Percentiles rank a stretch among this genome's conserved stretches.
phyloP scores from a whole-genome alignment of 2,888 invertebrate genomes.

The Antheraea yamamai region DNA sequence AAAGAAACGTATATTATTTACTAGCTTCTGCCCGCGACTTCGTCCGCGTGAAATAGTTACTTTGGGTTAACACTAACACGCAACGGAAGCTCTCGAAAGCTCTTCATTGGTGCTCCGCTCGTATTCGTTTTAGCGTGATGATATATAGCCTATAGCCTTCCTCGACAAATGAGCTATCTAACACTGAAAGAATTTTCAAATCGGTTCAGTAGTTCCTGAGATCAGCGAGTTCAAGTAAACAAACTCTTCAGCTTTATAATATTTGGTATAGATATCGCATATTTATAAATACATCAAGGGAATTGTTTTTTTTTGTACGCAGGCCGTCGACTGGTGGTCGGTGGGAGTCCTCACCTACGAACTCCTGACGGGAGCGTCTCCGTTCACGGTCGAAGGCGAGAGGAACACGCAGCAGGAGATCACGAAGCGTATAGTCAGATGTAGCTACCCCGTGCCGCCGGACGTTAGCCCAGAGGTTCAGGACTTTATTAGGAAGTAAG shows the following conservation, averaged over 20 bases:
- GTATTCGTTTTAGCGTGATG: too few species aligned
- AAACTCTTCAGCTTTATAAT: too few species aligned
- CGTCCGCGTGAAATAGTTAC: not conserved
- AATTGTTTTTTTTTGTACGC: slow-evolving; percentile 50
- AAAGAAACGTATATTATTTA: not conserved
- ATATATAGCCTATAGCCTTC: too few species aligned
- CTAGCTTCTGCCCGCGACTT: not conserved
- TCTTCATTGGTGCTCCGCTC: too few species aligned
- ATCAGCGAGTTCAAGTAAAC: too few species aligned
- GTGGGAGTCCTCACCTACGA: slow-evolving; percentile 98
- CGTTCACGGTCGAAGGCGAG: slow-evolving; percentile 97
- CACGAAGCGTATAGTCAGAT: slow-evolving; percentile 92
- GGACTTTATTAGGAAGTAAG: slow-evolving; percentile 84
- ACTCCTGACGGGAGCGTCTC: slow-evolving; percentile 97
- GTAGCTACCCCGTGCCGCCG: slow-evolving; percentile 94
- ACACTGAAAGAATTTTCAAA: too few species aligned
- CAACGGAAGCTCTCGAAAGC: too few species aligned
- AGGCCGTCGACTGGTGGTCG: slow-evolving; percentile 99
- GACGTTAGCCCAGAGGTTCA: slow-evolving; percentile 86
- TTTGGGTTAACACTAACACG: too few species aligned
- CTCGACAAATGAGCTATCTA: too few species aligned
- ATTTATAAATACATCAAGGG: too few species aligned
- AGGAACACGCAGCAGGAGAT: slow-evolving; percentile 97
- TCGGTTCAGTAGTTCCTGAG: too few species aligned
- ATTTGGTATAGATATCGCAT: not conserved